Conservation (phyloP, 2,888 invertebrate genomes). For the Tinea semifulvella region DNA sequence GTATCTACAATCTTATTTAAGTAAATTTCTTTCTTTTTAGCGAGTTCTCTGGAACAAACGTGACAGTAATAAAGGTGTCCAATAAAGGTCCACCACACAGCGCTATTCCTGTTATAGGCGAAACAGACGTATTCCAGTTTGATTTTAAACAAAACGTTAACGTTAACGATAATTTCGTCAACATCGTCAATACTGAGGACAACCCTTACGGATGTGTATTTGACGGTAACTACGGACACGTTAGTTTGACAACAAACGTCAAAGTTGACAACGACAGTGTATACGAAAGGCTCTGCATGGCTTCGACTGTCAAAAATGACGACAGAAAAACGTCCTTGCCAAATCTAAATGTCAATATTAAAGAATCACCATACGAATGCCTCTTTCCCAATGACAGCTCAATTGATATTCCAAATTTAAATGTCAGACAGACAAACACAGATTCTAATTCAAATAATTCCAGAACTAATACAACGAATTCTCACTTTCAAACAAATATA, state of each 20-base stretch:
- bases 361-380: conserved; percentile 46
- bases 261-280: conserved; percentile 32
- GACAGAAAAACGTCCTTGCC: conserved; percentile 45
- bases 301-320: conserved; percentile 41
- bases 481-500: background rate
- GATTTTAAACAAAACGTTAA: conserved; percentile 34
- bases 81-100: conserved; percentile 56
- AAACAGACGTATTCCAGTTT: conserved; percentile 44
- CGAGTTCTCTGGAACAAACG: conserved; percentile 41
- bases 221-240: conserved; percentile 35
- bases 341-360: conserved; percentile 41
- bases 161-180: conserved; percentile 31
- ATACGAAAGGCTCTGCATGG: conserved; percentile 49
- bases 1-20: too few relatives aligned
- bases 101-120: conserved; percentile 44
- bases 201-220: conserved; percentile 49
- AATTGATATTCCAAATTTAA: background rate
- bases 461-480: background rate
- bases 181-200: conserved; percentile 51
- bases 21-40: conserved; percentile 18
- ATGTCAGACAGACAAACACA: background rate
- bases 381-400: conserved; percentile 29
- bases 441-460: conserved; percentile 4
- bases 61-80: conserved; percentile 70
- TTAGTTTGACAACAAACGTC: conserved; percentile 47